Base-by-base conservation (phyloP, 2,888 invertebrate species). In the Taphrorychus bicolor region DNA sequence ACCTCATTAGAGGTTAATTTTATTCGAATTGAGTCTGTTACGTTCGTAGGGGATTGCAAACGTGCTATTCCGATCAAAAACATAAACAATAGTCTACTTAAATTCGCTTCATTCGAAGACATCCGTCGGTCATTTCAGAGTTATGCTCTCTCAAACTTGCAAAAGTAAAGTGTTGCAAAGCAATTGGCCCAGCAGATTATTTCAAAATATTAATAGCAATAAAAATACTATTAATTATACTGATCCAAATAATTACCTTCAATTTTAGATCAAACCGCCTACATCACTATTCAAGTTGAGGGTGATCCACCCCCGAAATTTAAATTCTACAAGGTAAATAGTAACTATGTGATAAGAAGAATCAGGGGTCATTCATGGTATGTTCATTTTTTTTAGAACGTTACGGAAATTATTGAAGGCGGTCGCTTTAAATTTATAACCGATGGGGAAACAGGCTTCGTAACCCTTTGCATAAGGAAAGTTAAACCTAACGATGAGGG, bases 401-500 rank as follows among this genome's bases (percentile, higher is more conserved):
- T 95, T 77, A 90, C 91, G 23, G 95, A 96, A 84, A 93, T 97
- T 76, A 90, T 95, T 78, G 96, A 96, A 83, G 95, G 97, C 74
- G 98, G 98, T 73, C 90, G 97, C 70, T 97, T 95, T 84, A 97
- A 96, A 82, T 93, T 95, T 81, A 86, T 95, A 76, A 97, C 98
- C 41, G 98, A 98, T 83, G 94, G 97, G 54, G 94, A 96, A 77
- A 91, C 91, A 67, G 96, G 95, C 80, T 90, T 92, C 66, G 93
- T 98, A 75, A 95, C 96, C 42, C 87, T 99, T 70, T 95, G 96
- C 81, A 95, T 99, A 86, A 90, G 95, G 76, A 98, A 98, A 86
- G 91, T 95, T 73, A 96, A 97, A 80, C 94, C 96, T 52, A 94
- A 94, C 78, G 99, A 99, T 89, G 98, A 98, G 84, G 96, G 95